Evolutionary conservation across 1,140 invertebrate genomes (phyloP).

Genomic region (Kradibia gibbosae): DNA sequence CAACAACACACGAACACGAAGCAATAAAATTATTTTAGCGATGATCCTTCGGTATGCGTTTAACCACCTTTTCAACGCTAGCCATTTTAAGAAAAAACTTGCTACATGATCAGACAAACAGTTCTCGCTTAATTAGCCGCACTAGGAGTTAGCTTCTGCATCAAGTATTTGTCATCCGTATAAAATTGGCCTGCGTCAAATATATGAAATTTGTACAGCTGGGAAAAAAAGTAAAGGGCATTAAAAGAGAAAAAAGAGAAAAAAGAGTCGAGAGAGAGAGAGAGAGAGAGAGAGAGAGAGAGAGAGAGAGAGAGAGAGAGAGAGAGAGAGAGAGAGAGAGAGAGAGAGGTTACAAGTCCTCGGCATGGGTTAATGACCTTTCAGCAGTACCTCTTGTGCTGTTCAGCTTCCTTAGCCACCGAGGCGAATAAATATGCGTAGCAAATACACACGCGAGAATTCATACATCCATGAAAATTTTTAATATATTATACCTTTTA

Average conservation of each 20-base stretch:
- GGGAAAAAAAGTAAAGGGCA: background rate
- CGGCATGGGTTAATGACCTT: background rate
- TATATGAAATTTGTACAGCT: background rate
- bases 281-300: background rate
- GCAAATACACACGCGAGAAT: background rate
- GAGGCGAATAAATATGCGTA: background rate
- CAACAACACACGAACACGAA: background rate
- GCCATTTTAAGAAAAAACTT: background rate
- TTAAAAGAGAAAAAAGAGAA: background rate
- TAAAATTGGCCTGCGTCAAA: background rate
- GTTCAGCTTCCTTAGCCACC: conserved; percentile 13
- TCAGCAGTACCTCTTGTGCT: background rate
- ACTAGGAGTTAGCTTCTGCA: background rate
- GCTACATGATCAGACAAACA: background rate
- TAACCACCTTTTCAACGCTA: background rate
- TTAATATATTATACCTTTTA: background rate
- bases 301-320: conserved; percentile 1
- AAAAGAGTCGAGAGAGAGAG: background rate
- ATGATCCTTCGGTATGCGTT: no score
- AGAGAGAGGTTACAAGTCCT: background rate
- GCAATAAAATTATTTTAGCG: no score
- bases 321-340: background rate
- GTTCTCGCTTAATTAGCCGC: background rate
- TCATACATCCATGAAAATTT: background rate
- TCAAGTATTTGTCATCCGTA: background rate